Evolutionary conservation across 1,140 invertebrate species (phyloP).

Genomic region (Stegodyphus mimosarum): DNA sequence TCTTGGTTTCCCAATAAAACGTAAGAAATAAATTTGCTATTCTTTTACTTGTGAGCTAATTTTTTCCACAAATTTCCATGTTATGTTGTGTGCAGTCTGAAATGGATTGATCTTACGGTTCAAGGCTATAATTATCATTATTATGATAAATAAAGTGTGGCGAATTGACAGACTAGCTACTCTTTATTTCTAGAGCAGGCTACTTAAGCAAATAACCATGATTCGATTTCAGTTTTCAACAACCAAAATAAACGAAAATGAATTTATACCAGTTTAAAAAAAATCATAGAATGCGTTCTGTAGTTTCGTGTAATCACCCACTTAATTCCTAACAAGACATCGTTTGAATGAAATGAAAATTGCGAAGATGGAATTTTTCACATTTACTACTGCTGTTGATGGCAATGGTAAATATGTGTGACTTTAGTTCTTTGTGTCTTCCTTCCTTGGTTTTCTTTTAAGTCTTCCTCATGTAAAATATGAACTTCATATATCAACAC

Average conservation of each 20-base stretch:
- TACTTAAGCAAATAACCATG: slow-evolving; percentile 56
- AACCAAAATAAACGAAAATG: slow-evolving; percentile 44
- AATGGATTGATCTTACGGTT: background rate
- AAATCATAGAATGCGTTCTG: slow-evolving; percentile 19
- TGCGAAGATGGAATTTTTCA: slow-evolving; percentile 7
- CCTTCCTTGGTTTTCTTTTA: background rate
- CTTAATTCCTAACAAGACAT: slow-evolving; percentile 13
- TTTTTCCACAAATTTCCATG: slow-evolving; percentile 6
- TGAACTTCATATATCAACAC: slow-evolving; percentile 39
- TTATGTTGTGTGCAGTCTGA: slow-evolving; percentile 24
- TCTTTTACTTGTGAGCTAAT: slow-evolving; percentile 38
- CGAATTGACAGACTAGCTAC: slow-evolving; percentile 47
- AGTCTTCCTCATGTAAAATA: slow-evolving; percentile 30
- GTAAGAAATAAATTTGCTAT: slow-evolving; percentile 50
- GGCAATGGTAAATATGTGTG: slow-evolving; percentile 23
- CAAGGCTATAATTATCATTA: slow-evolving; percentile 35
- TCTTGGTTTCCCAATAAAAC: slow-evolving; percentile 26
- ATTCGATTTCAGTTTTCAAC: slow-evolving; percentile 24
- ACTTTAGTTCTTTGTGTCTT: background rate
- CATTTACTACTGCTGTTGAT: slow-evolving; percentile 5
- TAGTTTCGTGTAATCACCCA: slow-evolving; percentile 1
- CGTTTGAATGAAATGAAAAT: slow-evolving; percentile 23
- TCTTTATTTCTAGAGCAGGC: slow-evolving; percentile 51
- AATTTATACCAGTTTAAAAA: slow-evolving; percentile 3
- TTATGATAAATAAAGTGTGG: slow-evolving; percentile 42